Percentiles rank a stretch among this genome's conserved stretches.
phyloP scores from a whole-genome alignment of 2,888 invertebrate species.

The Ormyrus nitidulus region DNA sequence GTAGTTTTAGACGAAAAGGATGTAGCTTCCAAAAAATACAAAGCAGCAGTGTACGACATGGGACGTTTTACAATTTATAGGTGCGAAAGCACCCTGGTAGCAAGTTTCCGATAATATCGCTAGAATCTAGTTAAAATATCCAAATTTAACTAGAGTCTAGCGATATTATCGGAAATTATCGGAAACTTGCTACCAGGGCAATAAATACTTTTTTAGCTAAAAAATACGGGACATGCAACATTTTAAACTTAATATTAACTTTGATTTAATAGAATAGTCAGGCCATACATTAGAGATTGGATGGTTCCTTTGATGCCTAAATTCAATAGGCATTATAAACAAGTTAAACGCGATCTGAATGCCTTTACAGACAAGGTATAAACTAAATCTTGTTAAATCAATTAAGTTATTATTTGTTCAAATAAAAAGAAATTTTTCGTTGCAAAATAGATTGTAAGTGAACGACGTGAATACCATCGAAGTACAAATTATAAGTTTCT shows the following conservation, averaged over 20 bases:
- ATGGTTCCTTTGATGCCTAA: constrained; percentile 31
- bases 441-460: constrained; percentile 53
- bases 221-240: background rate
- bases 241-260: background rate
- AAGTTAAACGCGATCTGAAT: constrained; percentile 44
- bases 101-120: no score
- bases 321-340: constrained; percentile 35
- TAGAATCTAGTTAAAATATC: no score
- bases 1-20: constrained; percentile 9
- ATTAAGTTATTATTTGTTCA: background rate
- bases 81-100: background rate
- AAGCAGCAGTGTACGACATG: constrained; percentile 37
- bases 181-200: background rate
- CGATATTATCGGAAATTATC: no score
- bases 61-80: constrained; percentile 24
- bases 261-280: constrained; percentile 19
- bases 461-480: constrained; percentile 55
- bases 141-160: no score
- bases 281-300: constrained; percentile 49
- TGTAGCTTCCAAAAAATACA: constrained; percentile 21
- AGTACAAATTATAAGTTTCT: constrained; percentile 49
- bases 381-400: background rate
- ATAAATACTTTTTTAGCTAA: background rate
- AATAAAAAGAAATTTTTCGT: background rate
- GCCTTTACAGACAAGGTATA: constrained; percentile 55